A percentile compares a stretch with the other conserved stretches of the same genome.
These are phyloP conservation scores for Nycticebus coucang DNA, from an alignment of 2,113 vertebrate species.

Conservation along the genomic window DNA sequence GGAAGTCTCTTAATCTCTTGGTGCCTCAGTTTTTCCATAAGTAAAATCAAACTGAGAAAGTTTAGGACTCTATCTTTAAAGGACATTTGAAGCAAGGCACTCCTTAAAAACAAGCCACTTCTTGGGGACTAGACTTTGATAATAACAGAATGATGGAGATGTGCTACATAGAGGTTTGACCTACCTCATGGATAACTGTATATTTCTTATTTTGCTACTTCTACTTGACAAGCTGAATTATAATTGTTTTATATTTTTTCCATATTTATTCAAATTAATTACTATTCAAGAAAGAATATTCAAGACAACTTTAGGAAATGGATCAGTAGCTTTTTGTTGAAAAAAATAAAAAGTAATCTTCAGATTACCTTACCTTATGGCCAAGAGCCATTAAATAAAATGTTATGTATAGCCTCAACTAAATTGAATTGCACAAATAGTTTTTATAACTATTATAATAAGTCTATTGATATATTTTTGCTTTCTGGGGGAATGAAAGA, in stretches of 20 bases:
- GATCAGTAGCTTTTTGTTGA: slow-evolving; percentile 45
- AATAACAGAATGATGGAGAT: background rate
- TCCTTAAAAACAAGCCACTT: background rate
- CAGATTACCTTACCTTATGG: background rate
- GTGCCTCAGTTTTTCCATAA: slow-evolving; percentile 12
- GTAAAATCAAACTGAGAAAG: slow-evolving; percentile 28
- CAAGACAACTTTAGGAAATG: background rate
- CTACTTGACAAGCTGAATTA: slow-evolving; percentile 14
- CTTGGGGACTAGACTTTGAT: background rate
- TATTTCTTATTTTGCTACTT: slow-evolving; percentile 5
- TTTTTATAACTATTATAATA: slow-evolving; percentile 17
- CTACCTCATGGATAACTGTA: background rate
- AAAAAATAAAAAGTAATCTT: slow-evolving; percentile 38
- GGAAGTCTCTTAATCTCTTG: slow-evolving; percentile 23
- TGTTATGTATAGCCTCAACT: background rate
- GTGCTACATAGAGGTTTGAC: background rate
- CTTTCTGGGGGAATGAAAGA: slow-evolving; percentile 10
- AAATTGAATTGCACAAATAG: background rate
- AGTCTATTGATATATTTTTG: slow-evolving; percentile 12
- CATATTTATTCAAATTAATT: slow-evolving; percentile 28
- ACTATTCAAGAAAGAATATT: slow-evolving; percentile 34
- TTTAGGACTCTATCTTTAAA: slow-evolving; percentile 24
- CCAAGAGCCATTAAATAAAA: slow-evolving; percentile 6
- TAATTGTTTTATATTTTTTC: slow-evolving; percentile 15
- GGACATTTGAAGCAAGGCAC: background rate